Evolutionary conservation across 2,113 vertebrate genomes (phyloP).

Genomic region (Neofelis nebulosa): DNA sequence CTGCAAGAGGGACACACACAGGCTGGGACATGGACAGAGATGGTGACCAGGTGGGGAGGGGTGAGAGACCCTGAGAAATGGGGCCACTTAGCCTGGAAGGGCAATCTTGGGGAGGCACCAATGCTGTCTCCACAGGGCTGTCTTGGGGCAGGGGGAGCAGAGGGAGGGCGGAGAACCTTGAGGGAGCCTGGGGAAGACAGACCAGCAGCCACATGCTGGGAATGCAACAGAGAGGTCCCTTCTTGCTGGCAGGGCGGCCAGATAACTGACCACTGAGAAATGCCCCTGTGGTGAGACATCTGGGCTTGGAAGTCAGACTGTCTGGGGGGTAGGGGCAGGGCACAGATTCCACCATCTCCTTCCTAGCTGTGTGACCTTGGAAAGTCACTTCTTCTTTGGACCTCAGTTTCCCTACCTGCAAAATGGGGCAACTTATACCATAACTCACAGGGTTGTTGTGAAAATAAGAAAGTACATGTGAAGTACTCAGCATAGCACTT

Average conservation of each 20-base stretch:
- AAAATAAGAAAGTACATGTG: not conserved
- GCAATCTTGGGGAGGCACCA: not conserved
- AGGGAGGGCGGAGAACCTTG: not conserved
- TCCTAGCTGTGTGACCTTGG: not conserved
- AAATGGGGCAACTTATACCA: not conserved
- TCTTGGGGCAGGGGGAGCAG: not conserved
- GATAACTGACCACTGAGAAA: not conserved
- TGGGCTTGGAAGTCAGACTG: not conserved
- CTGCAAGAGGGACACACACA: not conserved
- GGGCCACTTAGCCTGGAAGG: not conserved
- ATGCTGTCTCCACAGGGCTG: not conserved
- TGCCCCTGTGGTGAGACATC: rapidly evolving
- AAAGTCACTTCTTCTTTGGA: not conserved
- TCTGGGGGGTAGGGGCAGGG: rapidly evolving
- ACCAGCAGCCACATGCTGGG: not conserved
- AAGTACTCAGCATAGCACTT: not conserved
- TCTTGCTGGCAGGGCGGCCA: not conserved
- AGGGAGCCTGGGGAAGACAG: not conserved
- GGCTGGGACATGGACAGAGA: not conserved
- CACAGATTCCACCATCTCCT: not conserved
- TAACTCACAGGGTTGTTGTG: not conserved
- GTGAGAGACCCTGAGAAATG: not conserved
- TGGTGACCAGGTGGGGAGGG: not conserved
- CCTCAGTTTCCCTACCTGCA: slow-evolving; percentile 7
- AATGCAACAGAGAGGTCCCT: not conserved